Conservation (phyloP, 2,888 invertebrate genomes). For the Craniophora ligustri region DNA sequence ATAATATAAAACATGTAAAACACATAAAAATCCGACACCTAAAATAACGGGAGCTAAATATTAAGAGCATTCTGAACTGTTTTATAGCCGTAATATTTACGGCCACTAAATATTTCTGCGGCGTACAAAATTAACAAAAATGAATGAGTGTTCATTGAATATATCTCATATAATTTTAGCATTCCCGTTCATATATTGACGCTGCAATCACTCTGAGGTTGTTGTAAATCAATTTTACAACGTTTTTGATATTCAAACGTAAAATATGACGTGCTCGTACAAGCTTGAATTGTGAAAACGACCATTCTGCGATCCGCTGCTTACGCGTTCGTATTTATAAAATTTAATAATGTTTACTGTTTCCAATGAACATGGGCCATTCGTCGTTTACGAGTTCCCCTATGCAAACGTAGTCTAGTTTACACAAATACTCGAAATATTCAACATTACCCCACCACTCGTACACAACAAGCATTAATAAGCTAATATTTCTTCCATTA, state of each 20-base stretch:
- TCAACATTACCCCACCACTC: conserved; percentile 47
- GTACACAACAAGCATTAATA: conserved; percentile 22
- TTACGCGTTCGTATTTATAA: conserved; percentile 41
- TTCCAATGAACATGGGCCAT: conserved; percentile 57
- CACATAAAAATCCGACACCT: conserved; percentile 42
- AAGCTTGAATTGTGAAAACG: conserved; percentile 67
- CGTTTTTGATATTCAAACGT: conserved; percentile 81
- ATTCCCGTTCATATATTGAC: conserved; percentile 68
- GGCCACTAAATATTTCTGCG: conserved; percentile 78
- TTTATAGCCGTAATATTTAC: conserved; percentile 80
- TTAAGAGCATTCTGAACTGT: conserved; percentile 71
- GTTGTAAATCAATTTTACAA: conserved; percentile 84
- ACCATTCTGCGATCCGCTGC: conserved; percentile 18
- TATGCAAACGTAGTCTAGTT: conserved; percentile 40
- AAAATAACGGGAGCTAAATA: conserved; percentile 67
- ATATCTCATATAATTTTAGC: conserved; percentile 76
- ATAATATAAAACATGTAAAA: conserved; percentile 32
- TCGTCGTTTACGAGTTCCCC: conserved; percentile 55
- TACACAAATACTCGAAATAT: conserved; percentile 34
- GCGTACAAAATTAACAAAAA: conserved; percentile 84
- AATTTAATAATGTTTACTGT: conserved; percentile 64
- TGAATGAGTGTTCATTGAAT: conserved; percentile 81
- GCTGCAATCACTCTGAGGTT: conserved; percentile 71
- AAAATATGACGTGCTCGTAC: conserved; percentile 61
- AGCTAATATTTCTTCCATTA: conserved; percentile 55